phyloP scores from a whole-genome alignment of 1,140 invertebrate genomes.

The Cydia strobilella region DNA sequence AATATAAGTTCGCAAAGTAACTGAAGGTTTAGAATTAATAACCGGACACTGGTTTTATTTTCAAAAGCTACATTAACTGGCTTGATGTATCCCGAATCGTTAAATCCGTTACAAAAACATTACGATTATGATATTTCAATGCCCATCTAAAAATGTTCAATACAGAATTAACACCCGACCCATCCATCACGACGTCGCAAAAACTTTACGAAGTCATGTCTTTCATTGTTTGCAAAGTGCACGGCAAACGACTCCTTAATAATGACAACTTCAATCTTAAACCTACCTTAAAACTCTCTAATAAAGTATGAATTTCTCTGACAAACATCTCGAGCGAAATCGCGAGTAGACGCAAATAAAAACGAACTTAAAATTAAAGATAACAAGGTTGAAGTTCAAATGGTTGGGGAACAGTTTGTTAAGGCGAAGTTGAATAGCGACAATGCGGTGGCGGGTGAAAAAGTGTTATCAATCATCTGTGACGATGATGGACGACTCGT shows the following conservation, averaged over 20 bases:
- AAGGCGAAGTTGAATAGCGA: constrained; percentile 54
- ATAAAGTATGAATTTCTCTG: not conserved
- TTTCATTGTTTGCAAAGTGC: constrained; percentile 32
- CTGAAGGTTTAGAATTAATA: no score
- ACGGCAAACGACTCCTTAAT: constrained; percentile 24
- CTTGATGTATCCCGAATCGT: not conserved
- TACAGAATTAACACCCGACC: constrained; percentile 27
- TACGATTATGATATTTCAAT: constrained; percentile 7
- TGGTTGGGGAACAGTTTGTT: constrained; percentile 36
- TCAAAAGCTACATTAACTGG: no score
- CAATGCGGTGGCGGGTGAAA: constrained; percentile 53
- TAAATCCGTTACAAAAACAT: not conserved
- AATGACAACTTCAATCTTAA: not conserved
- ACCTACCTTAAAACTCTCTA: not conserved
- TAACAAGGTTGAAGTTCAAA: constrained; percentile 38
- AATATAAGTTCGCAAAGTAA: no score
- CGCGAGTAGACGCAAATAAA: not conserved
- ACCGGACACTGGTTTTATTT: no score
- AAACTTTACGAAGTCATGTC: constrained; percentile 29
- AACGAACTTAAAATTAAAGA: constrained; percentile 33
- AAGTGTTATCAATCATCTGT: constrained; percentile 71
- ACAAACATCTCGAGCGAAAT: not conserved
- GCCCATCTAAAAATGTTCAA: constrained; percentile 11
- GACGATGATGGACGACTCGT: constrained; percentile 63
- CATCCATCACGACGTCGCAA: constrained; percentile 25